Base-by-base conservation (phyloP, 2,888 invertebrate genomes). In the Cephalotes varians region DNA sequence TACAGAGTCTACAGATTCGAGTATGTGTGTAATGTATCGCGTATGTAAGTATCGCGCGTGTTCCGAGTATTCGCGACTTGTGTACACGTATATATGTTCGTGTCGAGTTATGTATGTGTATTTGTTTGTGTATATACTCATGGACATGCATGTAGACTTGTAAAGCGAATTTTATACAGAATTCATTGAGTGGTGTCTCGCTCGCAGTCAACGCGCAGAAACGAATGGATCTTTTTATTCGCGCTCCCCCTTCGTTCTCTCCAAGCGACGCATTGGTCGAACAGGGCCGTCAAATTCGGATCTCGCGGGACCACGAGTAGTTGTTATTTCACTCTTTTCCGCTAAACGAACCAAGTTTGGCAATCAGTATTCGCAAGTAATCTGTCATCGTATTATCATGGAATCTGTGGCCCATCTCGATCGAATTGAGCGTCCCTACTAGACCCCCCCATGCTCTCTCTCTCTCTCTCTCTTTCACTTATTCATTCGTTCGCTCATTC, bases 1-100 rank as follows among this genome's bases (percentile, higher is more conserved):
- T 93, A 93, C 92, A 34, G 88, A 91, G 89, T 92, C 92, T 93
- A 93, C 91, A 89, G 91, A 93, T 93, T 91, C 91, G 91, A 91
- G 91, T 91, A 90, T 90, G 86, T 88, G 84, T 87, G 73, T 88
- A 85, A 51, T 49, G 76, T 82, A 74, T 85, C 83, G 74, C 81
- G 88, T 40, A 40, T 40, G 40, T 12, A 12, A 40, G 40, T 89
- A 72, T 72, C 54, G 72, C 71, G 65, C 25, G 49, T 83, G 71
- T 80, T 47, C 31, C 34, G 56, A 34, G 81, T 84, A 62, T 67
- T 76, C 72, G 84, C 81, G 84, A 83, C 47, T n/a, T 85, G n/a
- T 84, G 77, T 86, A 60, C 81, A 73, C 86, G 62, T 67, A 31
- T 80, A 34, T 49, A 34, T 74, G n/a, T 47, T 82, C 83, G 51